Evolutionary conservation across 2,113 vertebrate species (phyloP).

Genomic region (Dipodomys stephensi): DNA sequence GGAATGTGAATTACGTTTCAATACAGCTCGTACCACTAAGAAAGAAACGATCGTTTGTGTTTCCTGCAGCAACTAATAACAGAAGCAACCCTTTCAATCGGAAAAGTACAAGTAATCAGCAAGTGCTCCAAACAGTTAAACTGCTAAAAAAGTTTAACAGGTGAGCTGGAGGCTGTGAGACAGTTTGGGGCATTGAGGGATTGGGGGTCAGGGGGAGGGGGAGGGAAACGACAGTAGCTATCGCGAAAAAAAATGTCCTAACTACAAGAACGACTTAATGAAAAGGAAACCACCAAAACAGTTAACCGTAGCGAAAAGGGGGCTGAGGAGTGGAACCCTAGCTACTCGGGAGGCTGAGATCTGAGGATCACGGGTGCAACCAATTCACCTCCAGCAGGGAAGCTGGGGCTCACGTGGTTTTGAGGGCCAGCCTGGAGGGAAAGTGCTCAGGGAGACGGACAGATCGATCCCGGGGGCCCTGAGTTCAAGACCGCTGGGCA

Average conservation of each 20-base stretch:
- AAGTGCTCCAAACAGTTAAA: not conserved
- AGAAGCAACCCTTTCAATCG: not conserved
- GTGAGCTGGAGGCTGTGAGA: not conserved
- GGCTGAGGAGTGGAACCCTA: too few relatives aligned
- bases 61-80: constrained; percentile 24
- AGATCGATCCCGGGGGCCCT: too few relatives aligned
- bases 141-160: not conserved
- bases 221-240: not conserved
- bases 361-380: too few relatives aligned
- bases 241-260: not conserved
- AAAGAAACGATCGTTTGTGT: not conserved
- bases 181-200: not conserved
- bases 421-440: too few relatives aligned
- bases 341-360: too few relatives aligned
- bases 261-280: not conserved
- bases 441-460: too few relatives aligned
- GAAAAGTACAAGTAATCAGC: not conserved
- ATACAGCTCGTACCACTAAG: not conserved
- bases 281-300: not conserved
- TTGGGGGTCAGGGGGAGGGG: not conserved
- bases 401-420: too few relatives aligned
- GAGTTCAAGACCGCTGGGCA: too few relatives aligned
- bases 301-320: not conserved
- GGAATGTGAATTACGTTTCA: constrained; percentile 1
- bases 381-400: too few relatives aligned